Base-by-base conservation (phyloP, 2,797 vertebrate genomes). In the Etheostoma nigrum region DNA sequence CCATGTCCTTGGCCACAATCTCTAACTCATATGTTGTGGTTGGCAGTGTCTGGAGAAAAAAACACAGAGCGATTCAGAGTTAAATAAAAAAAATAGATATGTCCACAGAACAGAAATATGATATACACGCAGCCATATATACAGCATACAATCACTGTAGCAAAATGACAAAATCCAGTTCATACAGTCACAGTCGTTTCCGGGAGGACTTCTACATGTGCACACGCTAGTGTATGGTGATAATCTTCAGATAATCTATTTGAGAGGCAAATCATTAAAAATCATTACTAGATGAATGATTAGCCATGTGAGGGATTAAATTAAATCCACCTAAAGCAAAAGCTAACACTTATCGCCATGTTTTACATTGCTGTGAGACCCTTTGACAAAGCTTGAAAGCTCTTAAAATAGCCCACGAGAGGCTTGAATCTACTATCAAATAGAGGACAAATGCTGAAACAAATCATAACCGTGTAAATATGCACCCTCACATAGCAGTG, bases 1-100 rank as follows among this genome's bases (percentile, higher is more conserved):
- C 96, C 97, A 99, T 98, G 72, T 99, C 98, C 84, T 99, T 98
- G 15, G 97, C 98, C 79, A 98, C 97, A 40, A 99, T 97, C 89
- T 98, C 96, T 63, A 99, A 82, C 85, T 99, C 98, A 0, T 99
- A 99, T 36, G 97, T 97, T 0, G 97, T 97, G 6, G 95, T 98
- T 67, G 97, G 97, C 89, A 99, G 93, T 0, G 97, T 98, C 98
- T 99, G 86, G 10, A 81, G 72, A 78, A 73, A 0, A 27, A 63
- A 86, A 88, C 42, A 77, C 9, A 74, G 1, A 53, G 21, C 0
- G 45, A 65, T 3, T 4, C 12, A 65, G 14, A 48, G 51, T 53
- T 70, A 55, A 19, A 58, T 0, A 25, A 51, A 5, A 55, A 16
- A 40, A 1, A 42, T 13, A 7, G 2, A 47, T 8, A 53, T 6